Evolutionary conservation across 2,113 vertebrate genomes (phyloP).

Genomic region (Fregata magnificens): DNA sequence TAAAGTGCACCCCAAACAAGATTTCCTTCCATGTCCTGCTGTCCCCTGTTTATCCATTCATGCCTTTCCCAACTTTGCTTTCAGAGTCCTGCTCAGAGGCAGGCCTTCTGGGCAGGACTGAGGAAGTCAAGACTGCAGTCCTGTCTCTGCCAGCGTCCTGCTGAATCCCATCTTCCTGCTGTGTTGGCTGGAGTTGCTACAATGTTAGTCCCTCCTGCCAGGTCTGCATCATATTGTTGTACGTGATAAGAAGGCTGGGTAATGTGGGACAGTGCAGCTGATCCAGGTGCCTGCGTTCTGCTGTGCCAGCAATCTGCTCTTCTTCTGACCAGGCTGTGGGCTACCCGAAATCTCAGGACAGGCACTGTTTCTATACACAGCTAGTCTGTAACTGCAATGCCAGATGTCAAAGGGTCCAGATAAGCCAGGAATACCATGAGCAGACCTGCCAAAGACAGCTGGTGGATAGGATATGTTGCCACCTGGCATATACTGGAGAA

Average conservation of each 20-base stretch:
- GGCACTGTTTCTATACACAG: not conserved
- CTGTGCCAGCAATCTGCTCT: not conserved
- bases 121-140: not conserved
- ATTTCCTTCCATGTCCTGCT: not conserved
- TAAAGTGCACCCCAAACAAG: not conserved
- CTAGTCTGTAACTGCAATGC: not conserved
- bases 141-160: not conserved
- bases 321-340: not conserved
- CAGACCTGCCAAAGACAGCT: not conserved
- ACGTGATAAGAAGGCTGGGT: accelerated
- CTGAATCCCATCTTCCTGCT: not conserved
- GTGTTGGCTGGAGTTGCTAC: not conserved
- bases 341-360: not conserved
- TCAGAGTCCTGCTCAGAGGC: not conserved
- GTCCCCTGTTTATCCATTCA: not conserved
- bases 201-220: not conserved
- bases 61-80: not conserved
- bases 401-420: not conserved
- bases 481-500: not conserved
- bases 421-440: not conserved
- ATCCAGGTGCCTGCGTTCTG: not conserved
- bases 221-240: not conserved
- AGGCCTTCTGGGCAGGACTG: not conserved
- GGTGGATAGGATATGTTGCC: not conserved
- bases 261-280: not conserved